Base-by-base conservation (phyloP, 2,797 vertebrate genomes). In the Smutsia gigantea region DNA sequence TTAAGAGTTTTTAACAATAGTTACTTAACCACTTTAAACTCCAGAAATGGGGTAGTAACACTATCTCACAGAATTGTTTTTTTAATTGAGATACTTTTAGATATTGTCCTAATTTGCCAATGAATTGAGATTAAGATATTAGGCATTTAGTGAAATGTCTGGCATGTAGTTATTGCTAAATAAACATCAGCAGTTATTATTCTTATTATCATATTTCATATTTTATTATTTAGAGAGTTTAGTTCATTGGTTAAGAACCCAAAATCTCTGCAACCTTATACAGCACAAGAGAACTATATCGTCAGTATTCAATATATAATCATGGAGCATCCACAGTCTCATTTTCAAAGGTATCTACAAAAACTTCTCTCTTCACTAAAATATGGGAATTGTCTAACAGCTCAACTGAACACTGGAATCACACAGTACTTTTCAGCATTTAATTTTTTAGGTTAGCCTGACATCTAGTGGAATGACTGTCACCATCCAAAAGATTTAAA, bases 391-490 rank as follows among this genome's bases (percentile, higher is more conserved):
- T 37, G 74, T 55, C 7, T 63, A 90, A 87, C 18, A 59, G 15
- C 9, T 55, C 81, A 87, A 15, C 37, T 66, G 29, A 94, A 86
- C 29, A 83, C 7, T 72, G 64, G 14, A 86, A 61, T 94, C 61
- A 87, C 25, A 75, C n/a, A 85, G 46, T 46, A 78, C 23, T 90
- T 49, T 46, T 68, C 15, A 94, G 37, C 0, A 94, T 10, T 29
- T 42, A 42, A n/a, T n/a, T 39, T 86, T 86, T 92, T 83, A 95
- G 89, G 88, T 31, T 57, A 88, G 94, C 51, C 97, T 98, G 98
- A 98, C 98, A 98, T 96, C 98, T 98, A 97, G 98, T 97, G 96
- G 97, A 95, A 93, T 82, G 5, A 81, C 39, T 51, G 18, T 31
- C 93, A 29, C 55, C n/a, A 91, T 72, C 29, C n/a, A 75, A 96